Conservation (phyloP, 1,140 invertebrate genomes). For the Metopolophium dirhodum region DNA sequence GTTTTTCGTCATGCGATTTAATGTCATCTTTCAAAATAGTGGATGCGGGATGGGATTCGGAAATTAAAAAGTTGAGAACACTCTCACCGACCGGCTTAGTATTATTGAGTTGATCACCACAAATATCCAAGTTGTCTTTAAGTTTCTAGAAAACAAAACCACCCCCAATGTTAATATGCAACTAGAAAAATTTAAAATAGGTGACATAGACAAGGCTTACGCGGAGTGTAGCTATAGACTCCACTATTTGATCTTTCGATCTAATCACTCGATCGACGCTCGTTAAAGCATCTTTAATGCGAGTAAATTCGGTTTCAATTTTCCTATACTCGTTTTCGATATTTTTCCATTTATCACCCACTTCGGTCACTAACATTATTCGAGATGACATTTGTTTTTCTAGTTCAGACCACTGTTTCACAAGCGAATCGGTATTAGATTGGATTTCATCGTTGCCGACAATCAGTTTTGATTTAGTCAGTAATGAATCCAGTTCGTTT, state of each 20-base stretch:
- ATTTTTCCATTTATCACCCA: constrained; percentile 42
- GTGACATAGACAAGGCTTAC: constrained; percentile 64
- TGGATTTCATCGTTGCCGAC: neutral
- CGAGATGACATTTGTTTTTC: constrained; percentile 4
- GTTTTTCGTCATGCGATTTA: neutral
- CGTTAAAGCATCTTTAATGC: constrained; percentile 72
- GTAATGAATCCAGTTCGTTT: constrained; percentile 61
- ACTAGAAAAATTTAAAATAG: neutral
- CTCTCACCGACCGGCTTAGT: neutral
- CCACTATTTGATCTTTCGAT: constrained; percentile 75
- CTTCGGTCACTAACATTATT: neutral
- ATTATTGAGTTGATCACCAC: neutral
- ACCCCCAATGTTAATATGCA: neutral
- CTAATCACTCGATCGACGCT: constrained; percentile 76
- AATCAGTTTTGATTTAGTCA: neutral
- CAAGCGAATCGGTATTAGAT: neutral
- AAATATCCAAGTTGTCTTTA: neutral
- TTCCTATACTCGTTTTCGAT: neutral
- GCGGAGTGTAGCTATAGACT: constrained; percentile 73
- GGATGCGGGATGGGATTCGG: constrained; percentile 23
- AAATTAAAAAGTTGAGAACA: constrained; percentile 4
- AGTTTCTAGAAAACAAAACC: constrained; percentile 16
- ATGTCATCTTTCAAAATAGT: neutral
- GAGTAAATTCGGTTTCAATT: neutral
- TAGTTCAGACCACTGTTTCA: constrained; percentile 36